Evolutionary conservation across 2,113 vertebrate species (phyloP).

Genomic region (Felis chaus): DNA sequence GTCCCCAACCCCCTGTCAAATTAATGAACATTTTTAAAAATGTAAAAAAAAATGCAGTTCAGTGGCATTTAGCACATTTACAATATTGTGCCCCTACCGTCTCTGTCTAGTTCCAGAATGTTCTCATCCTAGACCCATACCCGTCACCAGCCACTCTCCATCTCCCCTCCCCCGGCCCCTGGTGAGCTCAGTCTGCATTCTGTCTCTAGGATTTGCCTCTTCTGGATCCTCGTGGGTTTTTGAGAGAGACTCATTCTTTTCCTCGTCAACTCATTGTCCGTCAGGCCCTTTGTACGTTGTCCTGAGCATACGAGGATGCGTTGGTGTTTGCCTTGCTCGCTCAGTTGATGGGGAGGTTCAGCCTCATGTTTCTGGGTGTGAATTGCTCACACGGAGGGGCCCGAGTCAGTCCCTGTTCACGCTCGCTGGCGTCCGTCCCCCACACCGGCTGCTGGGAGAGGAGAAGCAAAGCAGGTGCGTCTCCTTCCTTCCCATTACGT

Average conservation of each 20-base stretch:
- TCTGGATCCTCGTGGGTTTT: neutral
- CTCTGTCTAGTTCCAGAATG: neutral
- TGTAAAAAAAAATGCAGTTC: no score
- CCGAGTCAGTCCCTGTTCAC: neutral
- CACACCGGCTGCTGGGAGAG: neutral
- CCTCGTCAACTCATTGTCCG: fast-evolving
- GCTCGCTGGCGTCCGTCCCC: fast-evolving
- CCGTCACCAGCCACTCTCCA: neutral
- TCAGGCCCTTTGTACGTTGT: neutral
- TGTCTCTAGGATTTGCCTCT: no score
- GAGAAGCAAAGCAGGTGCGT: neutral
- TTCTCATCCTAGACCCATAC: neutral
- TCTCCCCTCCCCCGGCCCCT: fast-evolving
- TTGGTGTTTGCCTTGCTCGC: neutral
- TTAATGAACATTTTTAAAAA: no score
- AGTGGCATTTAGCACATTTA: neutral
- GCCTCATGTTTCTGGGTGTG: neutral
- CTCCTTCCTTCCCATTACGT: fast-evolving
- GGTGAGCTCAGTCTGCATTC: fast-evolving
- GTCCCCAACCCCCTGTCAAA: no score
- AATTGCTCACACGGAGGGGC: neutral
- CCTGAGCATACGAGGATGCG: neutral
- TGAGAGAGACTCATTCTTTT: neutral
- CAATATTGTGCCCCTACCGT: no score
- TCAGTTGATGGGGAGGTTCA: neutral